phyloP scores from a whole-genome alignment of 2,888 invertebrate species.

The Unio delphinus region DNA sequence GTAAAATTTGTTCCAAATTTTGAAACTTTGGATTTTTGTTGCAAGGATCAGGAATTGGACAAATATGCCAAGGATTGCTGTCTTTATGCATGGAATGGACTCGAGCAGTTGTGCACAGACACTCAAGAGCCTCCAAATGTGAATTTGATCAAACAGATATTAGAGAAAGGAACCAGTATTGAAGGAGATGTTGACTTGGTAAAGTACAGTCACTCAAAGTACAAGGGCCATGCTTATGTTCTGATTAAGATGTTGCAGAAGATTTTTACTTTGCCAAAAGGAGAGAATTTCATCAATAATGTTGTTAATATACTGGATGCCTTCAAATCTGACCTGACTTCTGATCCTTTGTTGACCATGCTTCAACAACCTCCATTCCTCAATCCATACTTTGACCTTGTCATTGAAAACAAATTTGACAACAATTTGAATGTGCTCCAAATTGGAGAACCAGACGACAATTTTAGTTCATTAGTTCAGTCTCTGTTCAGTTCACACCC shows the following conservation, averaged over 20 bases:
- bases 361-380: conserved; percentile 40
- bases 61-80: neutral
- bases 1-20: conserved; percentile 85
- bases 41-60: neutral
- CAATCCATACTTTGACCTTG: conserved; percentile 78
- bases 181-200: conserved; percentile 3
- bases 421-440: conserved; percentile 84
- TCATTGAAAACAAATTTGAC: conserved; percentile 83
- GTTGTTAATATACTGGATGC: conserved; percentile 24
- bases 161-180: conserved; percentile 2
- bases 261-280: conserved; percentile 19
- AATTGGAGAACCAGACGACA: conserved; percentile 71
- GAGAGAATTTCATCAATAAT: conserved; percentile 24
- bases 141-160: conserved; percentile 5
- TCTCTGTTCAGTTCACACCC: conserved; percentile 79
- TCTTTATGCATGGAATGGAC: neutral
- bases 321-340: conserved; percentile 30
- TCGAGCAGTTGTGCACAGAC: no score
- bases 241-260: conserved; percentile 29
- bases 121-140: conserved; percentile 4
- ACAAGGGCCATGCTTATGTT: conserved; percentile 10
- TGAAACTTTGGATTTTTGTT: conserved; percentile 43
- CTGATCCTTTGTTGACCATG: conserved; percentile 39
- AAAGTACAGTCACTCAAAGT: neutral
- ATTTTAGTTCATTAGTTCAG: conserved; percentile 35